Evolutionary conservation across 2,113 vertebrate species (phyloP).

Genomic region (Apistogramma diplotaenia): DNA sequence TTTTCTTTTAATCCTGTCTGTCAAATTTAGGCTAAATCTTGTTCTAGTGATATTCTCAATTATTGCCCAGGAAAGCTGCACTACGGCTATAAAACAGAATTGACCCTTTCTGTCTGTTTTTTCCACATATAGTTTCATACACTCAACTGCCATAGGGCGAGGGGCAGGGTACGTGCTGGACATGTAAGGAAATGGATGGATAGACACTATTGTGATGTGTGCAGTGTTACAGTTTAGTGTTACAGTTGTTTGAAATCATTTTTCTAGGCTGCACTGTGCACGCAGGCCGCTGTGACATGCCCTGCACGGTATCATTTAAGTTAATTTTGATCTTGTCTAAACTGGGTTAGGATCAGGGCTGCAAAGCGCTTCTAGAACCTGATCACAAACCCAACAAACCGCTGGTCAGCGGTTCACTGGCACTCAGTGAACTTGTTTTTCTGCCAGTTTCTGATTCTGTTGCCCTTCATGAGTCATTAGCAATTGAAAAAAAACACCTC

Average conservation of each 20-base stretch:
- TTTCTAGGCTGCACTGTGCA: background rate
- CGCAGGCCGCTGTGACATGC: background rate
- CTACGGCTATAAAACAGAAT: too few relatives aligned
- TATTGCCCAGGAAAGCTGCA: background rate
- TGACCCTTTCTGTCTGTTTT: background rate
- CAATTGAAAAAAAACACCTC: background rate
- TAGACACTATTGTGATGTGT: background rate
- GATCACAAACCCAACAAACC: background rate
- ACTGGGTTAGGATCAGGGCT: background rate
- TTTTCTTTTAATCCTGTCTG: background rate
- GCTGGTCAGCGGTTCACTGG: background rate
- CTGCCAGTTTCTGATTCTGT: constrained; percentile 6
- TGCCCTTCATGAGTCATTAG: background rate
- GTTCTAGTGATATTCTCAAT: constrained; percentile 11
- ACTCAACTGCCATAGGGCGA: too few relatives aligned
- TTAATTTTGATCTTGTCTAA: background rate
- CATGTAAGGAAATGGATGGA: too few relatives aligned
- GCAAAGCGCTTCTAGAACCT: background rate
- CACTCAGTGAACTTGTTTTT: constrained; percentile 4
- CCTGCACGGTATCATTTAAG: background rate
- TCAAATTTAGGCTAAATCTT: constrained; percentile 20
- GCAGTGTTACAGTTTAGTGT: background rate
- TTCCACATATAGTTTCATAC: background rate
- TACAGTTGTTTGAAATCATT: background rate
- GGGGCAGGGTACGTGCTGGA: too few relatives aligned